Evolutionary conservation across 2,113 vertebrate genomes (phyloP).

Genomic region (Myrmecobius fasciatus): DNA sequence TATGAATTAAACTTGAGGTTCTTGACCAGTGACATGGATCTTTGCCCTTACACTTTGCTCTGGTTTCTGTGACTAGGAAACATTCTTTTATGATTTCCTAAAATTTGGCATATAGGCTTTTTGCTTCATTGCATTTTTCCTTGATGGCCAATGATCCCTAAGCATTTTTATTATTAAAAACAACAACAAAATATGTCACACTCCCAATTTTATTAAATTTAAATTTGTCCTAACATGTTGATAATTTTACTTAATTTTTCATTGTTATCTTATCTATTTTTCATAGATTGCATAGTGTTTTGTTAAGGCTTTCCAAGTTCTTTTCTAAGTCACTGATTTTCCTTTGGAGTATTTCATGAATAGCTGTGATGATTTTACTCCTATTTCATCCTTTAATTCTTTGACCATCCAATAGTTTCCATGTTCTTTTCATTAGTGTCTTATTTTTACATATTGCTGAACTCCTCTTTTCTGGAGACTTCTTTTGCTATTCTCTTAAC

Average conservation of each 20-base stretch:
- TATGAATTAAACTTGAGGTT: too few species aligned
- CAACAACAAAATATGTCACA: neutral
- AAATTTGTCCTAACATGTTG: neutral
- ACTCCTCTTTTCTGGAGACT: neutral
- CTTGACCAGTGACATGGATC: too few species aligned
- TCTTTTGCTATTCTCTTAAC: neutral
- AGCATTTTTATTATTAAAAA: too few species aligned
- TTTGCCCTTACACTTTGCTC: neutral
- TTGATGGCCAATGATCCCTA: neutral
- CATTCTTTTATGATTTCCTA: neutral
- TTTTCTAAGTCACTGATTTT: neutral
- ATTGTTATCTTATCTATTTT: neutral
- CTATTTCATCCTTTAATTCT: neutral
- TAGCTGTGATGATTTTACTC: neutral
- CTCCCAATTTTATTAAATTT: neutral
- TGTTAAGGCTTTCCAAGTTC: neutral
- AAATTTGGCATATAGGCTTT: neutral
- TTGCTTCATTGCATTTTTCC: neutral
- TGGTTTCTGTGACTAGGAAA: neutral
- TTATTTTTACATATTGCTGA: neutral
- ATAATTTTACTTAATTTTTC: neutral
- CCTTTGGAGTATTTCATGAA: neutral
- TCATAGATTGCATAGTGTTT: neutral
- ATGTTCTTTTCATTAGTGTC: neutral
- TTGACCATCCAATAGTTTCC: neutral